These are phyloP conservation scores for Callimorpha dominula DNA, from an alignment of 2,888 invertebrate species.

Conservation along the genomic window DNA sequence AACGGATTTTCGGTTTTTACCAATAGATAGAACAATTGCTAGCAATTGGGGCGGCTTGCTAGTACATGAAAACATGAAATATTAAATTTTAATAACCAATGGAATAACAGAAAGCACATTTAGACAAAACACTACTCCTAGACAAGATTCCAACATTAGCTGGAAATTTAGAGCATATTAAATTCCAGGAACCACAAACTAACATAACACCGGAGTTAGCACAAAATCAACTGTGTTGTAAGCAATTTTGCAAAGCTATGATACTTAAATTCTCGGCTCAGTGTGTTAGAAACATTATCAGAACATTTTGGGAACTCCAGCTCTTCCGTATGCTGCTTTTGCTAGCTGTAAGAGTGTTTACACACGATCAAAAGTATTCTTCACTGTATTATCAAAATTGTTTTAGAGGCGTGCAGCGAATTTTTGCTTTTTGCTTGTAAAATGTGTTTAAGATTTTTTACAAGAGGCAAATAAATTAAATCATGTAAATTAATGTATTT, in stretches of 20 bases:
- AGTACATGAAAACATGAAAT: no score
- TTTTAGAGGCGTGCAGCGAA: background rate
- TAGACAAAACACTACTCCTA: background rate
- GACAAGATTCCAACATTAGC: conserved; percentile 9
- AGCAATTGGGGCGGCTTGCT: no score
- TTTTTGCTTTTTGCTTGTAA: no score
- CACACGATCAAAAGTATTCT: conserved; percentile 15
- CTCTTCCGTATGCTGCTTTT: conserved; percentile 31
- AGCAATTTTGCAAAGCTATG: conserved; percentile 45
- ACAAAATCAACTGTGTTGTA: conserved; percentile 40
- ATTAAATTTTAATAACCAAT: no score
- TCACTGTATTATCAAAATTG: background rate
- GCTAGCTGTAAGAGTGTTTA: conserved; percentile 18
- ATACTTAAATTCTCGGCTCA: conserved; percentile 47
- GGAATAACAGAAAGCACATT: no score
- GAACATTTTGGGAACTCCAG: conserved; percentile 46
- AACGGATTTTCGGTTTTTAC: no score
- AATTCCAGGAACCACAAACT: conserved; percentile 31
- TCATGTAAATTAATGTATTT: no score
- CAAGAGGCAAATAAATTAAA: no score
- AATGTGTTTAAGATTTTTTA: no score
- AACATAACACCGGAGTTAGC: conserved; percentile 29
- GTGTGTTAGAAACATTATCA: conserved; percentile 45
- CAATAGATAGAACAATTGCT: no score
- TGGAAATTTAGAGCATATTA: conserved; percentile 27